Base-by-base conservation (phyloP, 2,113 vertebrate genomes). In the Albula goreensis region DNA sequence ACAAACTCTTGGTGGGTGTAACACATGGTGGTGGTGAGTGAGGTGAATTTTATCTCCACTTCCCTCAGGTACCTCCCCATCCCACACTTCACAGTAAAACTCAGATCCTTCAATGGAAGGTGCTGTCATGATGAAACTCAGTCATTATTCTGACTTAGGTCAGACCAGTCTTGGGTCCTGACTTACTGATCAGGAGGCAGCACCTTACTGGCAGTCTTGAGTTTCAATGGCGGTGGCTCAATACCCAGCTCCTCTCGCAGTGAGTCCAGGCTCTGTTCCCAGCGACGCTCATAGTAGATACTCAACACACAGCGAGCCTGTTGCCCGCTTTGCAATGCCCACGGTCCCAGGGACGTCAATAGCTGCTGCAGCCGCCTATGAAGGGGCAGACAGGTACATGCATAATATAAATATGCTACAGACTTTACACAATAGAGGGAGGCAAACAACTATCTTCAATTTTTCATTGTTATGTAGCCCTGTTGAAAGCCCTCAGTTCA, bases 271-370 rank as follows among this genome's bases (percentile, higher is more conserved):
- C 90, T 93, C 93, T 99, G 98, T 66, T 97, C 97, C 98, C 98
- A 99, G 81, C 97, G 96, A 17, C 87, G 94, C 91, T 99, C 98
- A 0, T 97, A 99, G 93, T 97, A 99, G 74, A 99, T 0, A 1
- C 94, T 98, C 86, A 99, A 94, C 87, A 98, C 70, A 50, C 97
- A 98, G 0, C 91, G 96, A 19, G 97, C 93, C 0, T 83, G 93
- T 48, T 51, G 89, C 10, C 97, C 98, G 0, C 92, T 98, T 83
- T 87, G 92, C 57, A 99, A 80, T 0, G 98, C 98, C 98, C 98
- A 99, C 0, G 97, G 98, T 11, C 97, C 92, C 88, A 99, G 91
- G 82, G 96, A 94, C 0, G 92, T 94, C 82, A 94, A 83, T 89
- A 99, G 90, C 48, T 94, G 87, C 85, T 91, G 94, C 57, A 98